Evolutionary conservation across 2,797 vertebrate genomes (phyloP), one percentile per base, ranked within the genome.

Genomic region (Pangasius macronema): DNA sequence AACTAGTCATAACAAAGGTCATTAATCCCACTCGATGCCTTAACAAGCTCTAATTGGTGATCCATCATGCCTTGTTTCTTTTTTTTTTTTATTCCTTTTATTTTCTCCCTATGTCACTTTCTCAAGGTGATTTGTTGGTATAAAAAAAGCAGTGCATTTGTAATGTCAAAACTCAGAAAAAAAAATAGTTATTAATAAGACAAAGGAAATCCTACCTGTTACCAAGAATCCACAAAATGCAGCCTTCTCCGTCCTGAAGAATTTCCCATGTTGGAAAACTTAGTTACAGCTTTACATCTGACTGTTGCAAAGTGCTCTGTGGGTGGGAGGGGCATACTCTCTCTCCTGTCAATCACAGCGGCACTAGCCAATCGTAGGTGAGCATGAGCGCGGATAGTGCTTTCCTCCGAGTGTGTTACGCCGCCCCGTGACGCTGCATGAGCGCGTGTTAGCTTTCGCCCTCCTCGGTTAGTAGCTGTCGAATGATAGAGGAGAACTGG

Each of bases 31-130:
- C 20, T 59, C 8, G 4, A 80, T 80, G 53, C 77, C 10, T 57
- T 57, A 80, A 80, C 9, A 36, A 59, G 77, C 72, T 70, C n/a
- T 70, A 81, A 33, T 55, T 87, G 79, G 61, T 85, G 33, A 82
- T 83, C 46, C 7, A 81, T 90, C 75, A 87, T 57, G 49, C 30
- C 7, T 36, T 63, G 27, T 30, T 39, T 68, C 51, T 11, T 39
- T 83, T 24, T 36, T 33, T n/a, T 51, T 16, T 51, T 42, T 33
- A 3, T 22, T 20, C n/a, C 14, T 63, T 59, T 33, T 42, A 10
- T 61, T 18, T 22, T n/a, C 20, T n/a, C 72, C 3, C 36, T 73
- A 1, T 30, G 3, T 59, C 14, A 27, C 11, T 57, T 30, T 42
- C 24, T 75, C 13, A 30, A 57, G 77, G 20, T 59, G 77, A 39